Evolutionary conservation across 2,113 vertebrate species (phyloP).

Genomic region (Chionis minor): DNA sequence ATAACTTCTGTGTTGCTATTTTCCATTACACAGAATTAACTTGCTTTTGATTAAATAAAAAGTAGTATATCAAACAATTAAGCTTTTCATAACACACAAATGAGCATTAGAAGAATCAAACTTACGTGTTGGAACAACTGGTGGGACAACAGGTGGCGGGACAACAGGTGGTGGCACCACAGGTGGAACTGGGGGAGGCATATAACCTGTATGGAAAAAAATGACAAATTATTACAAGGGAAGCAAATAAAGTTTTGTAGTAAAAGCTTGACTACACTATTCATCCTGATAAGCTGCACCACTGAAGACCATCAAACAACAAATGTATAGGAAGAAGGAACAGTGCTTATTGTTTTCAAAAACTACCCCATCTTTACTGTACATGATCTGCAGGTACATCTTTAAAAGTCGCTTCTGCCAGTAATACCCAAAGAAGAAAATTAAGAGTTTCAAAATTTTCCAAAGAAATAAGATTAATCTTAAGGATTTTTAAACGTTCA

Average conservation of each 20-base stretch:
- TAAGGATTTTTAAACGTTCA: background rate
- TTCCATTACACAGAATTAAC: background rate
- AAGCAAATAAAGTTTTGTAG: background rate
- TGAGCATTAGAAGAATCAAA: constrained; percentile 22
- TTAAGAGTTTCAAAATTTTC: background rate
- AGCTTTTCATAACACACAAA: background rate
- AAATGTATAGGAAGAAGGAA: background rate
- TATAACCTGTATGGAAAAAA: constrained; percentile 78
- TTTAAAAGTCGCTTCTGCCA: background rate
- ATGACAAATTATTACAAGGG: background rate
- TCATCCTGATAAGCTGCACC: background rate
- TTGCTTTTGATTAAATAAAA: background rate
- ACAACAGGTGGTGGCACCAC: constrained; percentile 77
- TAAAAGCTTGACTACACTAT: background rate
- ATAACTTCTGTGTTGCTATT: background rate
- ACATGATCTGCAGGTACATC: background rate
- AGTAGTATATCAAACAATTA: background rate
- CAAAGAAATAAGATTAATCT: background rate
- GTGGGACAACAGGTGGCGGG: constrained; percentile 81
- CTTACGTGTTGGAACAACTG: constrained; percentile 86
- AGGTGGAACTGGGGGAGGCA: constrained; percentile 84
- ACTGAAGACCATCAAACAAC: background rate
- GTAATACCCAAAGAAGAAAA: background rate
- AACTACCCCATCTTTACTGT: background rate
- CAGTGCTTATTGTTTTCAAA: background rate